Evolutionary conservation across 2,797 vertebrate species (phyloP).

Genomic region (Pampus argenteus): DNA sequence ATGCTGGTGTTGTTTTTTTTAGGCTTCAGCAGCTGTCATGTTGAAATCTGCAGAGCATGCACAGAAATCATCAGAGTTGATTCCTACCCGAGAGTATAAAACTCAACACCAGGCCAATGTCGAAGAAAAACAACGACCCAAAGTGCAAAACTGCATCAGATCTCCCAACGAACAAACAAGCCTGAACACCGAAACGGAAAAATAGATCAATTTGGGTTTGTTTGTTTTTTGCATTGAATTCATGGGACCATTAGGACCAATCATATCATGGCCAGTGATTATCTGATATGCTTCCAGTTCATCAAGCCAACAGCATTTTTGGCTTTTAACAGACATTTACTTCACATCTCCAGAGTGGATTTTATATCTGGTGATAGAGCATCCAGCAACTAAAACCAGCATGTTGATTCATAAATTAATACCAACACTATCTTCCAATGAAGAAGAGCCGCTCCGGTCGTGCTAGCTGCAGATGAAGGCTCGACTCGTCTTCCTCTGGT

Average conservation of each 20-base stretch:
- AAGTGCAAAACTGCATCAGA: neutral
- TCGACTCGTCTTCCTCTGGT: slow-evolving; percentile 11
- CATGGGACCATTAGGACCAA: too few species aligned
- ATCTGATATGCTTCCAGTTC: neutral
- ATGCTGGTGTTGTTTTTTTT: slow-evolving; percentile 29
- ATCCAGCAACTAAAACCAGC: neutral
- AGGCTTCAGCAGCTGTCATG: slow-evolving; percentile 50
- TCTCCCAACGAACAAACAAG: too few species aligned
- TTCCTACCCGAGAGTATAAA: slow-evolving; percentile 8
- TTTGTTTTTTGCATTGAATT: too few species aligned
- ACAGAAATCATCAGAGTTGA: slow-evolving; percentile 34
- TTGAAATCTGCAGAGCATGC: slow-evolving; percentile 42
- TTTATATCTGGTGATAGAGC: neutral
- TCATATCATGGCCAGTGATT: too few species aligned
- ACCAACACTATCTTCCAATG: neutral
- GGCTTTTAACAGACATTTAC: neutral
- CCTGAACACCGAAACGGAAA: too few species aligned
- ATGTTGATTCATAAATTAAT: neutral
- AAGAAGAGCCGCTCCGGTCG: neutral
- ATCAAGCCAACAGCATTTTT: neutral
- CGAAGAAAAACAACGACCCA: neutral
- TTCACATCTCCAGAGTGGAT: neutral
- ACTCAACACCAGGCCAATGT: neutral
- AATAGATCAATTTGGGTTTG: too few species aligned
- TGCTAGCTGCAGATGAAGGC: slow-evolving; percentile 10